Conservation (phyloP, 1,140 invertebrate genomes). For the Scaptomyza hsui region DNA sequence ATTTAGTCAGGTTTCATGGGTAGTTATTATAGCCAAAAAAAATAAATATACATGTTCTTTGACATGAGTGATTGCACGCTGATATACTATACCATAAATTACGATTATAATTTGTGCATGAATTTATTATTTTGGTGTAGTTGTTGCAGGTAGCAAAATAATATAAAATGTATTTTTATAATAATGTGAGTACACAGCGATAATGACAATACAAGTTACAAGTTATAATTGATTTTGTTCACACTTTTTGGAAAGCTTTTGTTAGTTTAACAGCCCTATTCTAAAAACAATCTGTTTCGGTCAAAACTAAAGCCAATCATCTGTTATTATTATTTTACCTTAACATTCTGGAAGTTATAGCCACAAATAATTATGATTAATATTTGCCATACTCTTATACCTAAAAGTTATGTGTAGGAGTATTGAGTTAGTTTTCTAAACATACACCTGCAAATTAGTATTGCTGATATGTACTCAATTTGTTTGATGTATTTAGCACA, state of each 20-base stretch:
- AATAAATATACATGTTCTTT: not conserved
- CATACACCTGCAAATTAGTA: constrained; percentile 10
- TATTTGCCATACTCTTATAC: no score
- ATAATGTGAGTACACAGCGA: not conserved
- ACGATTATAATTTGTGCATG: constrained; percentile 3
- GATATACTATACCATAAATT: not conserved
- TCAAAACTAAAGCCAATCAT: no score
- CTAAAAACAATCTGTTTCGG: no score
- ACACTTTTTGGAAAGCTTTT: no score
- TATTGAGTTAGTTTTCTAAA: not conserved
- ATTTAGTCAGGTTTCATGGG: not conserved
- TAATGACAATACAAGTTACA: not conserved
- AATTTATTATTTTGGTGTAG: not conserved
- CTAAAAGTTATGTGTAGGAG: not conserved
- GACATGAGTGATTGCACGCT: not conserved
- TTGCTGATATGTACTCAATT: not conserved
- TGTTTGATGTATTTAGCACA: constrained; percentile 23
- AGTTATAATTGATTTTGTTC: not conserved
- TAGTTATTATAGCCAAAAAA: not conserved
- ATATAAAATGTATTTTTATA: not conserved
- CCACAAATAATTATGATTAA: no score
- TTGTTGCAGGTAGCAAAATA: not conserved
- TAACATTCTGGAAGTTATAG: no score
- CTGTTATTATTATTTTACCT: no score
- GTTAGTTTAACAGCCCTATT: no score